A percentile compares a stretch with the other conserved stretches of the same genome.
These are phyloP conservation scores for Acanthaster planci DNA, from an alignment of 35 echinoderm and acorn worm genomes.

Conservation along the genomic window DNA sequence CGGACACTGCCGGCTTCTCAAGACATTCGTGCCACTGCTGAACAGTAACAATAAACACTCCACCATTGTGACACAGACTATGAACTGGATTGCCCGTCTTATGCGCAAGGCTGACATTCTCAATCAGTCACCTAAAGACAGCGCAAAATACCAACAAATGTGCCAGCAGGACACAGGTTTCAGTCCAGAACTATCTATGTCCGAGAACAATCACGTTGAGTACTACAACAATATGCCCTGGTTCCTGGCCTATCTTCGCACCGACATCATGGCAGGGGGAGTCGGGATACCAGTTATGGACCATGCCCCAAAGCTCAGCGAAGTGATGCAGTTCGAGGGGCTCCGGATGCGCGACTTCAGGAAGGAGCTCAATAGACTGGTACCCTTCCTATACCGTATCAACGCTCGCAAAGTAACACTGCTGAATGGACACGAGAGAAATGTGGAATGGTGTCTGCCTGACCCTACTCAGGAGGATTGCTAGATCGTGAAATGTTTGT, in stretches of 20 bases:
- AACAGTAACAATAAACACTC: not conserved
- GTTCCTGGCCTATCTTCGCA: slow-evolving; percentile 54
- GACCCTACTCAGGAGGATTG: too few species aligned
- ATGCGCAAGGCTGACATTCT: not conserved
- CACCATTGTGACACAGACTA: not conserved
- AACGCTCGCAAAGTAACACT: slow-evolving; percentile 7
- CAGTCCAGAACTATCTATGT: not conserved
- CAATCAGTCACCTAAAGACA: not conserved
- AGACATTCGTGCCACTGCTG: not conserved
- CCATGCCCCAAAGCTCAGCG: slow-evolving; percentile 15
- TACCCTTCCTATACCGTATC: slow-evolving; percentile 26
- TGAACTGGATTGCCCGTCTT: not conserved
- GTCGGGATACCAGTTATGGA: not conserved
- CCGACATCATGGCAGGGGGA: not conserved
- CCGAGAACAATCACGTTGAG: not conserved
- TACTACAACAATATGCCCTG: slow-evolving; percentile 54
- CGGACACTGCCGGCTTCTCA: not conserved
- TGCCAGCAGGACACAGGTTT: not conserved
- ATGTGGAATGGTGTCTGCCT: slow-evolving; percentile 11
- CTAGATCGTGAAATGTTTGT: too few species aligned
- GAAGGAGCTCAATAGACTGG: slow-evolving; percentile 16
- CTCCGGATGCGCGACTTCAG: slow-evolving; percentile 30
- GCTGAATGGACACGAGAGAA: not conserved
- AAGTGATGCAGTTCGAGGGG: slow-evolving; percentile 13
- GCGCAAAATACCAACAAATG: not conserved